Percentiles rank a stretch among this genome's conserved stretches.
Conservation (phyloP, 2,113 vertebrate genomes). For the Syrrhaptes paradoxus region DNA sequence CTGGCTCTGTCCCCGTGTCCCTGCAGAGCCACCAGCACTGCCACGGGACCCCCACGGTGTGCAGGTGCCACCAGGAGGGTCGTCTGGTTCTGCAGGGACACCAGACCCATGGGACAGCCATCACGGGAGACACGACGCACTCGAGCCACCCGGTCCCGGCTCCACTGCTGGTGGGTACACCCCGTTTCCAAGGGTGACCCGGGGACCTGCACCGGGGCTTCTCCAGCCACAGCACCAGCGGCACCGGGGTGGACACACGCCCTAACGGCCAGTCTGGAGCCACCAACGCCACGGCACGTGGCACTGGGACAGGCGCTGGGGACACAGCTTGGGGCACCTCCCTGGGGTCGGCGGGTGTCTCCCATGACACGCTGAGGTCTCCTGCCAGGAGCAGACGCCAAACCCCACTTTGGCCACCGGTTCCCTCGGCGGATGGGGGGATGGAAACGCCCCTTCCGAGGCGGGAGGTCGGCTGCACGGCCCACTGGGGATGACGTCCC, state of each 20-base stretch:
- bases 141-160: rapidly evolving
- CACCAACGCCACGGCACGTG: background rate
- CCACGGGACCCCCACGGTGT: rapidly evolving
- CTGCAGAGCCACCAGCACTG: background rate
- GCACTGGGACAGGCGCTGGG: rapidly evolving
- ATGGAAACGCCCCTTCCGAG: background rate
- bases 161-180: background rate
- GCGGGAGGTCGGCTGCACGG: too few species aligned
- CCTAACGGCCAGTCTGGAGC: background rate
- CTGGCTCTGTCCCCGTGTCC: background rate
- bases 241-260: rapidly evolving
- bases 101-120: background rate
- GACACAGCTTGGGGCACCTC: background rate
- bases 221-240: background rate
- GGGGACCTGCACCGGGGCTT: background rate
- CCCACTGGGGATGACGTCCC: background rate
- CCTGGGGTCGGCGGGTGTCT: background rate
- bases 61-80: background rate
- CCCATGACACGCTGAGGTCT: background rate
- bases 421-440: background rate
- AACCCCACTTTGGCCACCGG: rapidly evolving
- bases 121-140: background rate
- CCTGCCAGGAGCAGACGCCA: background rate
- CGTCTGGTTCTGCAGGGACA: background rate
- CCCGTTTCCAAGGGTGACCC: background rate